Percentiles rank a stretch among this genome's conserved stretches.
phyloP scores from a whole-genome alignment of 1,140 invertebrate genomes.

The Tachypleus tridentatus region DNA sequence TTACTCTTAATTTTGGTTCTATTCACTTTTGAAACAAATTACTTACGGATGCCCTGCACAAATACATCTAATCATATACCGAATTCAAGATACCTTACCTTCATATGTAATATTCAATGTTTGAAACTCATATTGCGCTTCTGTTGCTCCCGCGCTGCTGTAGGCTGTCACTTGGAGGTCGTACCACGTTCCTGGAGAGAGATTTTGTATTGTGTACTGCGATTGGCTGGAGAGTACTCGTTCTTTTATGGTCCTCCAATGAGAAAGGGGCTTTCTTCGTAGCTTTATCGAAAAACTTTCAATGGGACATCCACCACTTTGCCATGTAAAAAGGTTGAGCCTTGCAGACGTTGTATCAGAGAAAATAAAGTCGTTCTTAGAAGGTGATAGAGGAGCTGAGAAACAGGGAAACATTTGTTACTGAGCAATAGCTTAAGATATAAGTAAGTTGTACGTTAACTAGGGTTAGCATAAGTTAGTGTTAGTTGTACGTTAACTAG shows the following conservation, averaged over 20 bases:
- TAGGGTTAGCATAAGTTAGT: no score
- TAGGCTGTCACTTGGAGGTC: slow-evolving; percentile 14
- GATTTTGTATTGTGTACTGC: slow-evolving; percentile 1
- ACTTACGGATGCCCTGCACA: no score
- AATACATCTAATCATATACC: no score
- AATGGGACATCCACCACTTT: slow-evolving; percentile 14
- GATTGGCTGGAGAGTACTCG: slow-evolving; percentile 1
- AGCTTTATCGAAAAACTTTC: slow-evolving; percentile 10
- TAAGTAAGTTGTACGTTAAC: no score
- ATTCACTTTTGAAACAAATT: no score
- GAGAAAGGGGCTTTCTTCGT: background rate
- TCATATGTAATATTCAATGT: background rate
- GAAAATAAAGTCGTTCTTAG: slow-evolving; percentile 4
- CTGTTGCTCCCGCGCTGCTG: slow-evolving; percentile 12
- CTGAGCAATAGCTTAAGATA: no score
- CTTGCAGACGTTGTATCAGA: slow-evolving; percentile 7
- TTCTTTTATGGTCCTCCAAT: background rate
- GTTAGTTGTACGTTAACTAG: no score
- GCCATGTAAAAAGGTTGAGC: slow-evolving; percentile 13
- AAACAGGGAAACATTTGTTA: no score
- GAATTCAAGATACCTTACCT: no score
- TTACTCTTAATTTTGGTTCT: no score
- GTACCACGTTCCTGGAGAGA: slow-evolving; percentile 11
- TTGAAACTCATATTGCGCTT: slow-evolving; percentile 14
- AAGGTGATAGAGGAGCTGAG: slow-evolving; percentile 11